Evolutionary conservation across 2,113 vertebrate species (phyloP), one percentile per base, ranked within the genome.

Genomic region (Nibea coibor): DNA sequence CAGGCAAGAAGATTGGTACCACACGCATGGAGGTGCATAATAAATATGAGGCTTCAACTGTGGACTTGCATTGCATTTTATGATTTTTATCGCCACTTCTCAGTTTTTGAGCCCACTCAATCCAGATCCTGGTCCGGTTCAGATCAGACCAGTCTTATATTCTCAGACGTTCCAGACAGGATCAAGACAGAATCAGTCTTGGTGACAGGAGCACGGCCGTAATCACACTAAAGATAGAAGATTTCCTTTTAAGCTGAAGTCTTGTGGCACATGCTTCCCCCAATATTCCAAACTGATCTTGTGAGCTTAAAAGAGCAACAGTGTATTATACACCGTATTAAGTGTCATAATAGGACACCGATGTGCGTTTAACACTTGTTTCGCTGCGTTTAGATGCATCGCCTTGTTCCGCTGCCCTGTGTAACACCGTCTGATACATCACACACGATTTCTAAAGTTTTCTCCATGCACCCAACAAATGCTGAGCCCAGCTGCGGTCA

Each of bases 181-280:
- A 48, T 83, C 54, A 66, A 53, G 31, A 22, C 28, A 3, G 66
- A 59, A 72, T 51, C 8, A n/a, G 56, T 15, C 43, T 16, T 43
- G 7, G 10, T 28, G 43, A 59, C 12, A 10, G 28, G 28, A 56
- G 17, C 1, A 2, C 4, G 1, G 26, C n/a, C 43, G 3, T 45
- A 45, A 45, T 45, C 14, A 45, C 43, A 45, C 43, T 45, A 3
- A 45, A 45, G 42, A 50, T 11, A 0, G 0, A 15, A 61, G 47
- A 78, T 72, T 78, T 61, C 24, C 47, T 61, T 43, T 61, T 66
- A 19, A 51, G 62, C 20, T 24, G 26, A 42, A 35, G 53, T 48
- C 65, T n/a, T 20, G 16, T 24, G 28, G 15, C 14, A 14, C 11
- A 12, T 20, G 26, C 54, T 22, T 67, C 53, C 53, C 1, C 0